Evolutionary conservation across 2,113 vertebrate genomes (phyloP).

Genomic region (Sander vitreus): DNA sequence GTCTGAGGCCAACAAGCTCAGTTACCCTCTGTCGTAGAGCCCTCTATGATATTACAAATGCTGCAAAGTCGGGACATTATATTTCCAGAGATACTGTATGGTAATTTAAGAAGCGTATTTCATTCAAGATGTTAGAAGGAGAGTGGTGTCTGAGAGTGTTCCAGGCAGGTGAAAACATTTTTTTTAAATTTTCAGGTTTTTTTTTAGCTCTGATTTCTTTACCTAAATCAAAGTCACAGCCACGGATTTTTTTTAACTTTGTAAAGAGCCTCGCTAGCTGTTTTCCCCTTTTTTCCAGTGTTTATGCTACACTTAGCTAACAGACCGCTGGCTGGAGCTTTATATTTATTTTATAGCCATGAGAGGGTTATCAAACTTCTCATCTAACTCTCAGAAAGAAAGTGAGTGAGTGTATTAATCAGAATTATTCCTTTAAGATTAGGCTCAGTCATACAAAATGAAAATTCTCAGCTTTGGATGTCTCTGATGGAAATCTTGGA

Average conservation of each 20-base stretch:
- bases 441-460: background rate
- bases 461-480: background rate
- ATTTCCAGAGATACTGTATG: slow-evolving; percentile 18
- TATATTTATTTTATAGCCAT: background rate
- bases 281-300: background rate
- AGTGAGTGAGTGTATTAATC: background rate
- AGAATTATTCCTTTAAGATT: background rate
- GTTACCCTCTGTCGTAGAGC: slow-evolving; percentile 47
- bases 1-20: slow-evolving; percentile 69
- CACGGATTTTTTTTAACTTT: too few relatives aligned
- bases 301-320: background rate
- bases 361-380: background rate
- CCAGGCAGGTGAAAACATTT: slow-evolving; percentile 16
- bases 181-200: background rate
- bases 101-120: slow-evolving; percentile 39
- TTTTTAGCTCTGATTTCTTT: slow-evolving; percentile 3
- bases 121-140: slow-evolving; percentile 3
- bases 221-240: too few relatives aligned
- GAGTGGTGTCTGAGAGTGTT: slow-evolving; percentile 2
- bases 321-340: background rate
- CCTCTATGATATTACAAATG: slow-evolving; percentile 40
- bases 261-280: background rate
- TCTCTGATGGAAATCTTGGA: background rate
- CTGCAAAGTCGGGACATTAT: slow-evolving; percentile 41
- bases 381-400: background rate